These are phyloP conservation scores for Drosophila takahashii DNA, from an alignment of 1,140 invertebrate genomes.

Conservation along the genomic window DNA sequence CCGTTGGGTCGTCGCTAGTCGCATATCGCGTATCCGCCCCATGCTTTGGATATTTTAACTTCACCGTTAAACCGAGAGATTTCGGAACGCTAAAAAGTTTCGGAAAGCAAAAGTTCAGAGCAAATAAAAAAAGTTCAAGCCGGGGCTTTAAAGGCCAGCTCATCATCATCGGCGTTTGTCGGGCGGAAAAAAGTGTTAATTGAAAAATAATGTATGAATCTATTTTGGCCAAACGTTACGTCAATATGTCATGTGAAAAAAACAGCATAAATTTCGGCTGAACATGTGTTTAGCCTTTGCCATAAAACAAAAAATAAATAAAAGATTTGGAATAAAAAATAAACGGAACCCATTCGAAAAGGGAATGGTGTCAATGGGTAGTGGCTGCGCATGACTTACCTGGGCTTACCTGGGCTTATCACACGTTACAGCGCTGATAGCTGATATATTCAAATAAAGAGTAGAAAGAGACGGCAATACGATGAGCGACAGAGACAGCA, in stretches of 20 bases:
- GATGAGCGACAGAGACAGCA: background rate
- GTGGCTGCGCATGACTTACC: constrained; percentile 6
- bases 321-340: constrained; percentile 1
- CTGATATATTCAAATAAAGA: constrained; percentile 14
- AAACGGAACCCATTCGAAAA: background rate
- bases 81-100: constrained; percentile 41
- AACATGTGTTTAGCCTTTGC: constrained; percentile 21
- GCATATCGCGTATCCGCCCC: constrained; percentile 13
- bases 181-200: constrained; percentile 61
- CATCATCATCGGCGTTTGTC: constrained; percentile 14
- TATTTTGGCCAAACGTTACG: constrained; percentile 41
- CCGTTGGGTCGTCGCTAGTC: constrained; percentile 36
- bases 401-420: constrained; percentile 25
- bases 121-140: constrained; percentile 36
- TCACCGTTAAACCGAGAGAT: constrained; percentile 28
- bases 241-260: constrained; percentile 47
- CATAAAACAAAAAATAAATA: constrained; percentile 6
- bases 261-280: constrained; percentile 36
- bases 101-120: constrained; percentile 42
- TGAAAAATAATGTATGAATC: constrained; percentile 57
- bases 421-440: constrained; percentile 27
- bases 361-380: constrained; percentile 6
- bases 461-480: background rate
- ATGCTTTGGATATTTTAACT: constrained; percentile 20
- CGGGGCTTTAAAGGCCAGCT: constrained; percentile 21